These are phyloP conservation scores for Crocallis elinguaria DNA, from an alignment of 2,888 invertebrate species.

Conservation along the genomic window DNA sequence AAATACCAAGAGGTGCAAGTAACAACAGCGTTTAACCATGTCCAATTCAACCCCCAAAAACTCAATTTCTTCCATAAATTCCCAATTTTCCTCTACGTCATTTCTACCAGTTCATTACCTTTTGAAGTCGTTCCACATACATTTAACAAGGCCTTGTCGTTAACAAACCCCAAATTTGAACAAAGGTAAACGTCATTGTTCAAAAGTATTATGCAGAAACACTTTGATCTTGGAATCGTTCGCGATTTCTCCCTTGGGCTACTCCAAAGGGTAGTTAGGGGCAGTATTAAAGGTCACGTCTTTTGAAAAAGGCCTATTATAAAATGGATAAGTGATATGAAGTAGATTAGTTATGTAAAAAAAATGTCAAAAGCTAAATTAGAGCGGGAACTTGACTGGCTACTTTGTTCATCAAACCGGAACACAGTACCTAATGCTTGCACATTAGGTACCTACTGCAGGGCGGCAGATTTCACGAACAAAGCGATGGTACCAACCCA, in stretches of 20 bases:
- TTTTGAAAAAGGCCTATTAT: background rate
- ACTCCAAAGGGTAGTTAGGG: background rate
- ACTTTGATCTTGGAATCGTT: constrained; percentile 56
- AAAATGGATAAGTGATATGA: no score
- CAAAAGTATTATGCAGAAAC: constrained; percentile 41
- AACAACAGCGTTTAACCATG: background rate
- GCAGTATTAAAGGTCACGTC: constrained; percentile 1
- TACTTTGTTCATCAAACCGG: no score
- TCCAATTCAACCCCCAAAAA: background rate
- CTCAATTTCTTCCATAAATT: background rate
- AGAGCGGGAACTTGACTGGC: no score
- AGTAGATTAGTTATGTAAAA: no score
- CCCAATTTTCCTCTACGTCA: constrained; percentile 1
- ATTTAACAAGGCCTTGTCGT: constrained; percentile 14
- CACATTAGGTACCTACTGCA: no score
- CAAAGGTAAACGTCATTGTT: constrained; percentile 37
- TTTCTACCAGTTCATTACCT: constrained; percentile 20
- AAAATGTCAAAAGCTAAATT: no score
- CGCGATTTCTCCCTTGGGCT: constrained; percentile 42
- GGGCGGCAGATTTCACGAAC: no score
- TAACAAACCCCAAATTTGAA: constrained; percentile 23
- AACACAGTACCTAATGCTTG: no score
- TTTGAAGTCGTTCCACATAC: constrained; percentile 10
- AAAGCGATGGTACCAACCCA: no score
- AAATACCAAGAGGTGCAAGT: background rate